Evolutionary conservation across 2,888 invertebrate genomes (phyloP), one percentile per base, ranked within the genome.

Genomic region (Danaus chrysippus): DNA sequence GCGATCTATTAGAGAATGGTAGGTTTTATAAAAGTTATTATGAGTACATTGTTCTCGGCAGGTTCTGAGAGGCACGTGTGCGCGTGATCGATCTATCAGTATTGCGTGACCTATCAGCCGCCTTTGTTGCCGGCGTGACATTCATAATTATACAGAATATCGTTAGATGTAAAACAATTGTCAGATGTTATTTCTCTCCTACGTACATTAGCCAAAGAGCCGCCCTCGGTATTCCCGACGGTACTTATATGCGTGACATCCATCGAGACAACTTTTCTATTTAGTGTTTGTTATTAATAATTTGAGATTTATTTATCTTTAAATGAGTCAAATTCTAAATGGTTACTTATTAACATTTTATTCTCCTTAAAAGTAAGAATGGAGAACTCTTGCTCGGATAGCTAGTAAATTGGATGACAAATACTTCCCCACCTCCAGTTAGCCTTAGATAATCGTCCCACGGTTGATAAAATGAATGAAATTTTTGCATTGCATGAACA

Each of bases 101-200:
- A 71, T 83, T 77, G 81, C 85, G 86, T 85, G 86, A 85, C 82
- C 80, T 79, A 81, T 79, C 76, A 76, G 68, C 70, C 67, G 75
- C 73, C 74, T 78, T 79, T 77, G 77, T 78, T 81, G 72, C 70
- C 75, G 76, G 79, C 84, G 76, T 84, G 81, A 82, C 82, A 84
- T 85, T 81, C 67, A 75, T 81, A 83, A 83, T 83, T 81, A 78
- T 75, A 68, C 64, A 68, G 67, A 68, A 67, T 68, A 66, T 58
- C 42, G 63, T 66, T 63, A 63, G 64, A 69, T 63, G 61, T 67
- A 58, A 62, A 59, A 56, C 64, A 61, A 62, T 67, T 64, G 64
- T 62, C 59, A 49, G 42, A 10, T 34, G 15, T 55, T 60, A 46
- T 60, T 58, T 56, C 54, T 53, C 15, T 57, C 42, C 59, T n/a